Conservation (phyloP, 2,888 invertebrate genomes). For the Hetaerina titia region DNA sequence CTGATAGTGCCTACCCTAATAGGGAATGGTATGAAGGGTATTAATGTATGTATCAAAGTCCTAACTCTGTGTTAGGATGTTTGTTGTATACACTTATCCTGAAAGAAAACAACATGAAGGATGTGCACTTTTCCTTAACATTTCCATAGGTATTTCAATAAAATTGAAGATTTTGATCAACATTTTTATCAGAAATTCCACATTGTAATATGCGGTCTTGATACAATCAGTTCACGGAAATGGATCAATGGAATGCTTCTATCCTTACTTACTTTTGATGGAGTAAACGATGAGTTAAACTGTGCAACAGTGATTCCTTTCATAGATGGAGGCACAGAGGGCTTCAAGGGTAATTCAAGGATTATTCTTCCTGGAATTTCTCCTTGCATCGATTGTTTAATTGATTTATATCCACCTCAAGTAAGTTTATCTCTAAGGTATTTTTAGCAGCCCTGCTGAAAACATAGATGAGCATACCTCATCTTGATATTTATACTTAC, state of each 20-base stretch:
- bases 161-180: slow-evolving; percentile 96
- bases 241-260: slow-evolving; percentile 98
- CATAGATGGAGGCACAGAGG: slow-evolving; percentile 99
- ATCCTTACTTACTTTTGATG: slow-evolving; percentile 85
- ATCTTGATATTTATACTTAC: background rate
- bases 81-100: too few species aligned
- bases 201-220: slow-evolving; percentile 97
- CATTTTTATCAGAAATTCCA: slow-evolving; percentile 95
- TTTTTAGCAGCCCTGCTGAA: background rate
- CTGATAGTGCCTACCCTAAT: too few species aligned
- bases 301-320: slow-evolving; percentile 91
- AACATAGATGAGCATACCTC: background rate
- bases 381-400: slow-evolving; percentile 98
- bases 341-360: slow-evolving; percentile 98
- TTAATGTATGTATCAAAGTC: too few species aligned
- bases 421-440: slow-evolving; percentile 75
- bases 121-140: slow-evolving; percentile 70
- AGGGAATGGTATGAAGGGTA: too few species aligned
- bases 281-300: slow-evolving; percentile 87
- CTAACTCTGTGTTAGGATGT: too few species aligned
- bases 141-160: slow-evolving; percentile 84
- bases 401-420: slow-evolving; percentile 98
- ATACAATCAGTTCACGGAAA: slow-evolving; percentile 96
- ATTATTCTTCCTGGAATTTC: slow-evolving; percentile 96
- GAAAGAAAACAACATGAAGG: too few species aligned